phyloP scores from a whole-genome alignment of 2,113 vertebrate genomes.

The Hyperoodon ampullatus region DNA sequence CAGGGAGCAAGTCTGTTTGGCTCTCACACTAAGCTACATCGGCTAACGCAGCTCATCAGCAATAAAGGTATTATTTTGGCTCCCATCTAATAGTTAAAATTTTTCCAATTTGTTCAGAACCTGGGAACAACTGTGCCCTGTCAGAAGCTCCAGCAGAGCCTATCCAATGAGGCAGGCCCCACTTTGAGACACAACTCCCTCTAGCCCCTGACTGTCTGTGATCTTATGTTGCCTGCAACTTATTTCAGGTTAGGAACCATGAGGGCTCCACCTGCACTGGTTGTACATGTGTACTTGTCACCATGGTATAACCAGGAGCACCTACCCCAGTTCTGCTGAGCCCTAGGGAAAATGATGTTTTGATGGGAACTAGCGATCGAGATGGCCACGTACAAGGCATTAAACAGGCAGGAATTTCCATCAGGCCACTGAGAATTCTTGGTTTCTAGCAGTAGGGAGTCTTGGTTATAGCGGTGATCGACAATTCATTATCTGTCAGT shows the following conservation, averaged over 20 bases:
- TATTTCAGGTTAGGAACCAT: background rate
- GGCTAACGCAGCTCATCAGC: background rate
- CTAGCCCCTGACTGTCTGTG: background rate
- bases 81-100: background rate
- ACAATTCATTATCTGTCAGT: background rate
- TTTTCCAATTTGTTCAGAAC: background rate
- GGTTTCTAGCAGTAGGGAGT: background rate
- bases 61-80: background rate
- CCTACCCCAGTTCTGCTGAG: background rate
- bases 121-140: background rate
- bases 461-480: background rate
- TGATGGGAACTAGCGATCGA: background rate
- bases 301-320: background rate
- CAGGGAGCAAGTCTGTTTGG: background rate
- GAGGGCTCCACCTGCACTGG: background rate
- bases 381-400: background rate
- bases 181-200: background rate
- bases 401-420: background rate
- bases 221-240: background rate
- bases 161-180: background rate
- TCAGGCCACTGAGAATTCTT: background rate
- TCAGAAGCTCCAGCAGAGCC: background rate
- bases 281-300: background rate
- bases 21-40: background rate
- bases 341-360: background rate